Conservation (phyloP, 2,113 vertebrate species). For the Psittacus erithacus region DNA sequence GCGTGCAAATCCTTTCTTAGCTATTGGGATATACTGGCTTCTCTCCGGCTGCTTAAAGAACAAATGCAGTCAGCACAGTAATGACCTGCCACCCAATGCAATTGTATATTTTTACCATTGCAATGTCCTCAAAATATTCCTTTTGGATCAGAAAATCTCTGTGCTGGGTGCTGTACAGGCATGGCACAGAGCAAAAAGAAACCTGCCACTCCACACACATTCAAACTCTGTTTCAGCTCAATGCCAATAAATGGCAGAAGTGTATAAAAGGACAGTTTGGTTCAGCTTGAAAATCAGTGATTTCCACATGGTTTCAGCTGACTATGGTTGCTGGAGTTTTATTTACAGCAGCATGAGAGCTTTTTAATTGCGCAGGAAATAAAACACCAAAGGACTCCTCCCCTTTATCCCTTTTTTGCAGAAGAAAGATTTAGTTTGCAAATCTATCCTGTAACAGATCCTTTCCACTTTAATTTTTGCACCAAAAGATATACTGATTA, state of each 20-base stretch:
- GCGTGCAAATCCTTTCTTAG: slow-evolving; percentile 65
- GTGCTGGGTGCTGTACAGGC: neutral
- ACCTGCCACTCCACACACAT: neutral
- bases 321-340: neutral
- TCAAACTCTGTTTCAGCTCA: neutral
- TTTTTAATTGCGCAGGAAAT: slow-evolving; percentile 38
- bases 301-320: neutral
- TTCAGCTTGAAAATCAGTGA: neutral
- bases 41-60: slow-evolving; percentile 41
- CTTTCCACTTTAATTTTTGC: slow-evolving; percentile 33
- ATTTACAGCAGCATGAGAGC: slow-evolving; percentile 16
- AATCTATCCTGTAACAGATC: neutral
- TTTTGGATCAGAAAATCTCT: neutral
- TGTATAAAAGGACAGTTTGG: slow-evolving; percentile 1
- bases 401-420: neutral
- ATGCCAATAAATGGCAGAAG: neutral
- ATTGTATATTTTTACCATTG: slow-evolving; percentile 32
- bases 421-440: slow-evolving; percentile 24
- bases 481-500: slow-evolving; percentile 28
- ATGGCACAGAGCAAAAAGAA: neutral
- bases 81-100: slow-evolving; percentile 14
- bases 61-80: slow-evolving; percentile 41
- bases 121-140: neutral
- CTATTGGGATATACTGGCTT: slow-evolving; percentile 56
- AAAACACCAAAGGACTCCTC: neutral